A percentile compares a stretch with the other conserved stretches of the same genome.
Conservation (phyloP, 2,113 vertebrate species). For the Sclerurus mexicanus region DNA sequence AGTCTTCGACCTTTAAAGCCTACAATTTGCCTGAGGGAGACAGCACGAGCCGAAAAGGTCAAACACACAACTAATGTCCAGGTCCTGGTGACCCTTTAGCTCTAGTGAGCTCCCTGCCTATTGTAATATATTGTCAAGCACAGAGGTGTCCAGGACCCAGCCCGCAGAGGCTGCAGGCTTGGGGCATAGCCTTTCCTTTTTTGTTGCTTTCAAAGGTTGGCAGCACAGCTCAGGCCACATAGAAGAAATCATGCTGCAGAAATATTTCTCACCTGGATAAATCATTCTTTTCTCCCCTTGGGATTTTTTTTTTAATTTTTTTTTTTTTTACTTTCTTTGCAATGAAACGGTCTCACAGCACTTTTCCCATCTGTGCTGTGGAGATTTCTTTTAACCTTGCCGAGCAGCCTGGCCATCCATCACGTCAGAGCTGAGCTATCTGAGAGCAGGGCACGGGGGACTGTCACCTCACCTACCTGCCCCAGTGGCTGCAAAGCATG, state of each 20-base stretch:
- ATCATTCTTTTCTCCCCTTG: not conserved
- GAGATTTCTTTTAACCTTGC: conserved; percentile 21
- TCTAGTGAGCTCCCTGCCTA: not conserved
- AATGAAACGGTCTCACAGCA: not conserved
- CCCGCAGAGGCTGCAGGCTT: not conserved
- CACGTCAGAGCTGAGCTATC: not conserved
- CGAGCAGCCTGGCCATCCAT: not conserved
- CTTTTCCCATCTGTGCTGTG: not conserved
- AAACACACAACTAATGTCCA: not conserved
- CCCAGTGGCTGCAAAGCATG: not conserved
- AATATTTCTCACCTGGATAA: not conserved
- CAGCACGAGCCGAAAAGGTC: not conserved
- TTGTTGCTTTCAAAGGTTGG: not conserved
- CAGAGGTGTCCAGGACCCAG: not conserved
- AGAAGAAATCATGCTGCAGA: not conserved
- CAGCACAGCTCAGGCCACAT: not conserved
- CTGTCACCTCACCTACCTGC: not conserved
- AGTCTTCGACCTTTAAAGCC: not conserved
- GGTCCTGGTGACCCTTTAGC: not conserved
- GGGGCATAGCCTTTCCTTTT: not conserved
- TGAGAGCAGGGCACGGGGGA: not conserved
- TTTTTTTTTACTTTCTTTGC: not conserved
- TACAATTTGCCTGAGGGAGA: not conserved
- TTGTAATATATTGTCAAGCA: not conserved
- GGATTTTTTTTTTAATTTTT: not conserved